These are phyloP conservation scores for Abramis brama DNA, from an alignment of 2,113 vertebrate genomes.

Conservation along the genomic window DNA sequence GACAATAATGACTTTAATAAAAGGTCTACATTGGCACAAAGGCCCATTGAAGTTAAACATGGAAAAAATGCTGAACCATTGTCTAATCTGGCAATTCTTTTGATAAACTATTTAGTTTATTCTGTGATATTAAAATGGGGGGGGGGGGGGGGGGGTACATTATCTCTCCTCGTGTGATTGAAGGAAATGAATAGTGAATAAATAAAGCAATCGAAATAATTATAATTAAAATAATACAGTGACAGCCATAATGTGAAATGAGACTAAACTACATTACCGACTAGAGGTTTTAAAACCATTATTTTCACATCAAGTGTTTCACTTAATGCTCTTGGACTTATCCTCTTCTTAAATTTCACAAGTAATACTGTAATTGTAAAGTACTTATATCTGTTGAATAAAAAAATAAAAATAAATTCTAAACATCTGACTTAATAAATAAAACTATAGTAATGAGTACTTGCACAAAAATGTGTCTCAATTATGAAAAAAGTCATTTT, in stretches of 20 bases:
- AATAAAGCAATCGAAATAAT: background rate
- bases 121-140: background rate
- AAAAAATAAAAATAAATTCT: background rate
- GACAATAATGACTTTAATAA: background rate
- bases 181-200: background rate
- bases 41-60: background rate
- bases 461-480: background rate
- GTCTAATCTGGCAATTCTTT: background rate
- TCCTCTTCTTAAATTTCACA: background rate
- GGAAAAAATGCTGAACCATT: background rate
- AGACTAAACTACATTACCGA: background rate
- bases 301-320: background rate
- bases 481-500: constrained; percentile 75
- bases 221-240: background rate
- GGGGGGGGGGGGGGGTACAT: no score
- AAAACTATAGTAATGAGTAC: background rate
- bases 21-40: background rate
- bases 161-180: background rate
- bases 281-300: background rate
- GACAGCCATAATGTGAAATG: background rate
- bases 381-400: no score
- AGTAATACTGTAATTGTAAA: background rate
- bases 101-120: background rate
- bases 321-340: background rate
- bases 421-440: background rate